Base-by-base conservation (phyloP, 1,140 invertebrate species). In the Brachystomella parvula region DNA sequence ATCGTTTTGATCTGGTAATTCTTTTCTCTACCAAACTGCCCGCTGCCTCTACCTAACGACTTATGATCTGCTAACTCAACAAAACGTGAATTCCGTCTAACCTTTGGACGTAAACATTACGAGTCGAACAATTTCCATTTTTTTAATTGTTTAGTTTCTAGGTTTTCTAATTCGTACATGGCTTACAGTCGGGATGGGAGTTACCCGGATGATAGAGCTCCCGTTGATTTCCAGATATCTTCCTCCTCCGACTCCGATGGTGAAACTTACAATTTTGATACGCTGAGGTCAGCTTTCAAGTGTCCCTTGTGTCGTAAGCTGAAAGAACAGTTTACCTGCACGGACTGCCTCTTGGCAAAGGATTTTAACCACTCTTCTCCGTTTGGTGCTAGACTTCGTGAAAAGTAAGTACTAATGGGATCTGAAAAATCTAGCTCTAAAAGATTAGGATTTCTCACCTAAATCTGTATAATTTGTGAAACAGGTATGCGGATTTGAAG, bases 201-300 rank as follows among this genome's bases (percentile, higher is more conserved):
- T n/a, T 64, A 59, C 49, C 57, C 35, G 6, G 32, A 70, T 28
- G 49, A 68, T 21, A 21, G 62, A 3, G 35, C 68, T 2, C 68
- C 68, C 28, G 60, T 64, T 6, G 68, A 70, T 47, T 70, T 70
- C 32, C 68, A 70, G 64, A 63, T 70, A 32, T 64, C 63, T 15
- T 65, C 67, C 3, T 68, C 69, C 21, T 67, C 65, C 24, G 62
- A 57, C 19, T 67, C 65, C 2, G 67, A 69, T 15, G 39, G 31
- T 21, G 62, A 63, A 1, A 59, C 31, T 2, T 59, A 64, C 62
- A 31, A 61, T 49, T 59, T 62, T 53, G 39, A 53, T 17, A 60
- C 61, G n/a, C 39, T 66, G 35, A 39, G 58, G 6, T 47, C 56
- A 3, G 15, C 61, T 26, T 67, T 63, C 29, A 58, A 58, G 57